Evolutionary conservation across 2,113 vertebrate species (phyloP), one percentile per base, ranked within the genome.

Genomic region (Steatornis caripensis): DNA sequence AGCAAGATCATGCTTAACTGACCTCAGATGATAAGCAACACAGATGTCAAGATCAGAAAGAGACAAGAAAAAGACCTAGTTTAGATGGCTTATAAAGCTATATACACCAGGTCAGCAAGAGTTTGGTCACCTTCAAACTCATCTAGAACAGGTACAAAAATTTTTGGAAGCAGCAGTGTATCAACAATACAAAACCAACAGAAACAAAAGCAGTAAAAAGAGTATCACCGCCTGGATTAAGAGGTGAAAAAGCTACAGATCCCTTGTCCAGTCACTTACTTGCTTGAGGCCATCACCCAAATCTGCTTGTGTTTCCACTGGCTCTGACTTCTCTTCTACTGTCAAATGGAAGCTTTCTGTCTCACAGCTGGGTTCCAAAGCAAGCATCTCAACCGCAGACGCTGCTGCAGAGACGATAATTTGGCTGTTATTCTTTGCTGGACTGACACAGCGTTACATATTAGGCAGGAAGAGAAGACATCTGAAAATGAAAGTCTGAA

Each of bases 201-300:
- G 53, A 66, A 94, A 71, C 27, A 64, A 74, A 37, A 62, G 3
- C 1, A 54, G 15, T 9, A 57, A 36, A n/a, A 53, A 60, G 11
- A 57, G 5, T 6, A 45, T 32, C 24, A 37, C 3, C 7, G 8
- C 30, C 20, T 18, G 6, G 41, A 78, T 23, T 21, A 65, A 1
- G 3, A 37, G 13, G 39, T 0, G 1, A 69, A 72, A 76, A 55
- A 66, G 10, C 37, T 43, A 57, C 20, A 61, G 36, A 45, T 17
- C 0, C 1, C 51, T 68, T 19, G 10, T 64, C 75, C 64, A 86
- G 26, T 21, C 27, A 79, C 97, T 96, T 76, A 98, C 98, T 90
- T 96, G 91, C 82, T 96, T 95, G 68, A 97, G 27, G 49, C 78
- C 89, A 77, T 87, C 90, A 55, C 34, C 10, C 41, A 61, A 30